Evolutionary conservation across 1,140 invertebrate genomes (phyloP).

Genomic region (Geopemphigus sp.): DNA sequence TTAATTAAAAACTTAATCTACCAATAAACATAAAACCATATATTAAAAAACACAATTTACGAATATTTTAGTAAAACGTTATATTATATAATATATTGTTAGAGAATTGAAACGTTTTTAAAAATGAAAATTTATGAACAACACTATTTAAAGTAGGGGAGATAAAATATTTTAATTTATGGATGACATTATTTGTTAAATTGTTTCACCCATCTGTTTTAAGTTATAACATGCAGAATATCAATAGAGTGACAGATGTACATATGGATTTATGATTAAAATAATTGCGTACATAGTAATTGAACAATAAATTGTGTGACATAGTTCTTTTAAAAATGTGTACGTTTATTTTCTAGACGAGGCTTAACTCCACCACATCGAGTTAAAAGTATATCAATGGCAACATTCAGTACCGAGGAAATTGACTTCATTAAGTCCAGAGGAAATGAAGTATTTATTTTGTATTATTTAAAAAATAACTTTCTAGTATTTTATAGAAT

Average conservation of each 20-base stretch:
- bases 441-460: conserved; percentile 76
- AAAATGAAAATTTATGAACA: background rate
- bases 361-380: conserved; percentile 95
- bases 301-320: background rate
- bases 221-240: background rate
- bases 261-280: conserved; percentile 2
- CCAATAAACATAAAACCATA: background rate
- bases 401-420: conserved; percentile 93
- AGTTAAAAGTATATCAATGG: conserved; percentile 98
- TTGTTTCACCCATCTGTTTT: conserved; percentile 7
- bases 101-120: background rate
- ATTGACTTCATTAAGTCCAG: conserved; percentile 84
- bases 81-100: background rate
- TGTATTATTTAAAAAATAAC: background rate
- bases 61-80: no score
- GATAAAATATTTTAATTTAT: conserved; percentile 18
- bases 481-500: background rate
- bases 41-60: background rate
- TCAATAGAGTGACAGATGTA: conserved; percentile 18
- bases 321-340: conserved; percentile 41
- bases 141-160: background rate
- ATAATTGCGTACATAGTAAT: background rate
- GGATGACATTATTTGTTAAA: background rate
- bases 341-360: conserved; percentile 65
- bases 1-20: background rate